A percentile compares a stretch with the other conserved stretches of the same genome.
These are phyloP conservation scores for Cyprinella venusta DNA, from an alignment of 2,797 vertebrate species.

Conservation along the genomic window DNA sequence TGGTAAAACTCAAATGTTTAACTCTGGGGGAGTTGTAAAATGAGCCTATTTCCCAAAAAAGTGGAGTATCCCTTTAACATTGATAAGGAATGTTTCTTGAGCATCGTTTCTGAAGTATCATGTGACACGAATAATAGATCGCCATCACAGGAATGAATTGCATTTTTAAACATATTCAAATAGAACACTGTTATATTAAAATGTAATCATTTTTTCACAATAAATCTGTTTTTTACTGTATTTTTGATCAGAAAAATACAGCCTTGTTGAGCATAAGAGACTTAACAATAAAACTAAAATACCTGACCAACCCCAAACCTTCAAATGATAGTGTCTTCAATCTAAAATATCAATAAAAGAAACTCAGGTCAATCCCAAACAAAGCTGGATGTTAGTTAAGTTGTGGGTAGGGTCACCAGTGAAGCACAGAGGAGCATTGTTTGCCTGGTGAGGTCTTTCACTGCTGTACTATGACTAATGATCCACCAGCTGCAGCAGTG, in stretches of 20 bases:
- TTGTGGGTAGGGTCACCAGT: slow-evolving; percentile 16
- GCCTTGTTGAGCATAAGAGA: too few relatives aligned
- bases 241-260: background rate
- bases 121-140: background rate
- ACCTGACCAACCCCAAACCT: background rate
- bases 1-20: too few relatives aligned
- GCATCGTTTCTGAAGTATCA: background rate
- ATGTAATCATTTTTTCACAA: background rate
- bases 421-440: slow-evolving; percentile 41
- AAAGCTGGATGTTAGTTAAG: slow-evolving; percentile 31
- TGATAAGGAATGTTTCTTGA: background rate
- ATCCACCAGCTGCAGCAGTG: slow-evolving; percentile 29
- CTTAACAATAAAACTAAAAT: background rate
- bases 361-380: slow-evolving; percentile 20
- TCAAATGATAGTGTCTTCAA: background rate
- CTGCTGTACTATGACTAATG: slow-evolving; percentile 43
- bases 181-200: background rate
- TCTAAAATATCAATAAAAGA: background rate
- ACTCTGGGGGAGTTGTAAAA: too few relatives aligned
- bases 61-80: too few relatives aligned
- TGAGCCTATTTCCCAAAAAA: too few relatives aligned
- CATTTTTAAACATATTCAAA: background rate
- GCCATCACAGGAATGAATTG: background rate
- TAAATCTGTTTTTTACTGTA: background rate
- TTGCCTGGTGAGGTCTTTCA: slow-evolving; percentile 26